Conservation (phyloP, 1,140 invertebrate species). For the Musca domestica region DNA sequence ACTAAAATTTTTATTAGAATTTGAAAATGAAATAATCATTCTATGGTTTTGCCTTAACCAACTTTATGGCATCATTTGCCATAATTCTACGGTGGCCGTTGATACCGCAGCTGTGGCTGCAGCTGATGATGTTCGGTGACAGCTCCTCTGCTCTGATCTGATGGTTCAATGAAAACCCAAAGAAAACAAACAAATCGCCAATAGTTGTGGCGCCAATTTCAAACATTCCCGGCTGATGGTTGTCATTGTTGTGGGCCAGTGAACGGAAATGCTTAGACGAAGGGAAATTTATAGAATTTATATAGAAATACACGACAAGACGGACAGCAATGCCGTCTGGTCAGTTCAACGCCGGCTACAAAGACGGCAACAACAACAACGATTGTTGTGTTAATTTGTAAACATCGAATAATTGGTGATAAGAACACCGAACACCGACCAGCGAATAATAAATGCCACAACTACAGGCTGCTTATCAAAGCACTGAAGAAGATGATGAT, state of each 20-base stretch:
- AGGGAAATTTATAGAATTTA: background rate
- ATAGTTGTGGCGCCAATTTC: no score
- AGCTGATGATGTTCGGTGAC: no score
- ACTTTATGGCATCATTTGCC: no score
- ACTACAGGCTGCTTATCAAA: background rate
- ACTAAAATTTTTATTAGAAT: no score
- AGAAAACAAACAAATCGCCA: no score
- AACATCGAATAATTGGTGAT: constrained; percentile 15
- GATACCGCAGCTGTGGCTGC: no score
- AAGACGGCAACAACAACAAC: background rate
- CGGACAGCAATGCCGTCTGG: background rate
- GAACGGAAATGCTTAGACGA: background rate
- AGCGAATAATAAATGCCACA: background rate
- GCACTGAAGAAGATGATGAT: background rate
- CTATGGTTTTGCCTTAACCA: no score
- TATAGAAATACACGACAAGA: background rate
- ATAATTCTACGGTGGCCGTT: no score
- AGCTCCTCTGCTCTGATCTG: no score
- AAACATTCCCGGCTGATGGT: no score
- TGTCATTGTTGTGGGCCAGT: background rate
- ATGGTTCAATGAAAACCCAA: no score
- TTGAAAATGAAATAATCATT: no score
- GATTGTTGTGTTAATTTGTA: constrained; percentile 12
- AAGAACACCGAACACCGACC: background rate
- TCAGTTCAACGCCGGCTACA: background rate